Conservation (phyloP, 2,888 invertebrate species). For the Onchidella celtica region DNA sequence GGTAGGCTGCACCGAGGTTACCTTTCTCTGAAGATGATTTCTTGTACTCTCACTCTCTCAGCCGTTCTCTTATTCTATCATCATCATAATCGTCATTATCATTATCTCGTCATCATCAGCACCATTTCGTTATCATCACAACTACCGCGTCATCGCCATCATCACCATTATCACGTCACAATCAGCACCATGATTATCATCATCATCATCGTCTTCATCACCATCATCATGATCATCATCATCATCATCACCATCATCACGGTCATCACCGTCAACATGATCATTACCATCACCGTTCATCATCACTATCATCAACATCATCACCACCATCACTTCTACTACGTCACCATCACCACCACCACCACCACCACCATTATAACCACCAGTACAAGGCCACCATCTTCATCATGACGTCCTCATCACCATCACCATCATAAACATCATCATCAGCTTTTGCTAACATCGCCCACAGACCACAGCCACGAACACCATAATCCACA, state of each 20-base stretch:
- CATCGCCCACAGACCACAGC: too few species aligned
- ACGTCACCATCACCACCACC: neutral
- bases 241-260: conserved; percentile 40
- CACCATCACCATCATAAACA: too few species aligned
- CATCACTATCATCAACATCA: conserved; percentile 9
- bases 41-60: too few species aligned
- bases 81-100: too few species aligned
- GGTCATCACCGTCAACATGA: conserved; percentile 26
- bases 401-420: conserved; percentile 8
- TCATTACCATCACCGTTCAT: neutral
- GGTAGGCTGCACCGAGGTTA: too few species aligned
- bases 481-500: too few species aligned
- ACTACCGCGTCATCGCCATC: conserved; percentile 6
- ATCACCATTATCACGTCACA: conserved; percentile 33
- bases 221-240: conserved; percentile 35
- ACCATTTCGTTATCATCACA: too few species aligned
- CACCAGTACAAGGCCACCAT: neutral
- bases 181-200: too few species aligned
- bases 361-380: neutral
- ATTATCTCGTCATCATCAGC: too few species aligned
- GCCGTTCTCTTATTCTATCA: too few species aligned
- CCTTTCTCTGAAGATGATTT: too few species aligned
- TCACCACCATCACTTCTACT: neutral
- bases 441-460: too few species aligned
- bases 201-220: conserved; percentile 49